These are phyloP conservation scores for Camelus dromedarius DNA, from an alignment of 2,113 vertebrate species.

Conservation along the genomic window DNA sequence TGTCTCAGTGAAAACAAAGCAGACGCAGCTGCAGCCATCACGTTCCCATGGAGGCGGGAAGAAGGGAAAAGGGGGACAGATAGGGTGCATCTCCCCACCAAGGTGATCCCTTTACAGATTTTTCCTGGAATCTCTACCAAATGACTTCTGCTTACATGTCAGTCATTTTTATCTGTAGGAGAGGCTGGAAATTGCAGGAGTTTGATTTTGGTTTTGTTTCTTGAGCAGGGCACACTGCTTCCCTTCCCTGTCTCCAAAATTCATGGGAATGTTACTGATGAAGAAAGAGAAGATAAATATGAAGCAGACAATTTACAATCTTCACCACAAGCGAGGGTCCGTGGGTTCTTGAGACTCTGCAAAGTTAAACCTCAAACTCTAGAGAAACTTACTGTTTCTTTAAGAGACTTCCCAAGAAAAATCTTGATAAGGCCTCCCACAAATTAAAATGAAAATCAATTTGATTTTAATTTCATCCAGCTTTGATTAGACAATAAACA, in stretches of 20 bases:
- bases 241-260: not conserved
- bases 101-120: not conserved
- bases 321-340: not conserved
- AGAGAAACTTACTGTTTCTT: not conserved
- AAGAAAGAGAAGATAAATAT: not conserved
- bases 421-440: conserved; percentile 37
- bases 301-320: not conserved
- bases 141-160: not conserved
- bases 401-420: conserved; percentile 29
- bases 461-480: conserved; percentile 53
- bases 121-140: not conserved
- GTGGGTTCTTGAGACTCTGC: not conserved
- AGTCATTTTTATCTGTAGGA: not conserved
- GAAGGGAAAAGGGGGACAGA: not conserved
- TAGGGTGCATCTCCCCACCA: not conserved
- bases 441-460: conserved; percentile 74
- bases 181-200: not conserved
- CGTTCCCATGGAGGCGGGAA: not conserved
- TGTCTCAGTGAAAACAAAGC: not conserved
- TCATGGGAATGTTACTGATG: not conserved
- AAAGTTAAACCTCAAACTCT: not conserved
- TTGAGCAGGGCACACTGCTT: not conserved
- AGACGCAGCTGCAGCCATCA: not conserved
- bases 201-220: not conserved
- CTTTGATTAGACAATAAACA: conserved; percentile 70